Percentiles rank a stretch among this genome's conserved stretches.
phyloP scores from a whole-genome alignment of 30 jellyfish, hydroid and myxozoan genomes.

The Hydractinia symbiolongicarpus region DNA sequence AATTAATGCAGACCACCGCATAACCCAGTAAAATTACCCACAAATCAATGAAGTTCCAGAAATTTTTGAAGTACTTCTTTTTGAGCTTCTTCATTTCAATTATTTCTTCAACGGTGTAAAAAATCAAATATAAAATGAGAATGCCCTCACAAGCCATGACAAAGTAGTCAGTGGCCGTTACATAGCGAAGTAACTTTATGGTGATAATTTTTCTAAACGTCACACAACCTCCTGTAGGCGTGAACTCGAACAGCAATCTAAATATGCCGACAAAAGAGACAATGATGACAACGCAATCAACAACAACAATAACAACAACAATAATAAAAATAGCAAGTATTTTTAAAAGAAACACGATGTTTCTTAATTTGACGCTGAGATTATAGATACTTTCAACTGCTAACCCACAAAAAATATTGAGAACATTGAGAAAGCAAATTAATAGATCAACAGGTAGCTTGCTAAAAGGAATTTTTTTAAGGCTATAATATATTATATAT shows the following conservation, averaged over 20 bases:
- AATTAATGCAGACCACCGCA: slow-evolving; percentile 62
- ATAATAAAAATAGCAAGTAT: no score
- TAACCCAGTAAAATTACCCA: slow-evolving; percentile 68
- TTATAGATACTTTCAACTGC: no score
- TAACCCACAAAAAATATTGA: no score
- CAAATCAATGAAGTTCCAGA: slow-evolving; percentile 88
- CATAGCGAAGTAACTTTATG: slow-evolving; percentile 40
- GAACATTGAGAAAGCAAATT: no score
- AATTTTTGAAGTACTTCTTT: slow-evolving; percentile 38
- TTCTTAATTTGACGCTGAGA: no score
- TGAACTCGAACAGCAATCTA: slow-evolving; percentile 33
- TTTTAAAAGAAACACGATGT: no score
- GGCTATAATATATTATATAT: no score
- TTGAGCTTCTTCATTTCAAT: slow-evolving; percentile 36
- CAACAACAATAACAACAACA: background rate
- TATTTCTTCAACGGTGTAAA: slow-evolving; percentile 41
- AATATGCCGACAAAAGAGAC: background rate
- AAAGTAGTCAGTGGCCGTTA: slow-evolving; percentile 33
- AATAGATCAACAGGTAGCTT: no score
- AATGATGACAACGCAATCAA: background rate
- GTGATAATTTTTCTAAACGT: slow-evolving; percentile 23
- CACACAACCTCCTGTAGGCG: slow-evolving; percentile 48
- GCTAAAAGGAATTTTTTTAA: no score
- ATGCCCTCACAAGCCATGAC: slow-evolving; percentile 47
- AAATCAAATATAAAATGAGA: background rate